Evolutionary conservation across 2,888 invertebrate species (phyloP), one percentile per base, ranked within the genome.

Genomic region (Meta bourneti): DNA sequence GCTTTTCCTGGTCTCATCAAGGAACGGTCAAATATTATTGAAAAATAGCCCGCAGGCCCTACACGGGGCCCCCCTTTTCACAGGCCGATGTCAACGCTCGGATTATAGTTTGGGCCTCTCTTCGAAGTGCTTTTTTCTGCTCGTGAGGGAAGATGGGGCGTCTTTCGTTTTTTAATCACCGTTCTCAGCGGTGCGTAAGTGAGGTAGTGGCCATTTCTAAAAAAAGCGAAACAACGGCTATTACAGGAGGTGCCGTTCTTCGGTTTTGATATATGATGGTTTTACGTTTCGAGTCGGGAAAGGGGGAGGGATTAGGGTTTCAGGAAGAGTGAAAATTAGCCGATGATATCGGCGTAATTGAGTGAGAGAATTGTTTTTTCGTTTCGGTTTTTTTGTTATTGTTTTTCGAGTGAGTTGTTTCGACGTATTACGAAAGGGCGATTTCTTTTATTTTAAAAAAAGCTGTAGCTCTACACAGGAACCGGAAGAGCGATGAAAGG

Each of bases 291-390:
- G 16, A 52, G 11, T 16, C 51, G 0, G 34, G 34, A 34, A 34
- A 4, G 34, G 34, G 34, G 34, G 34, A 13, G 52, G 52, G 52
- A 70, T 49, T 69, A 81, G 69, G 9, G 5, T 34, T 70, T 70
- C n/a, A 13, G 19, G 70, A 48, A 52, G 74, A 84, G 84, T 84
- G 74, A 74, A 75, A 84, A 84, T 84, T 84, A 84, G 84, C 16
- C 75, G 84, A 84, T 84, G 84, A 75, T 84, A 84, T 84, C 84
- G 54, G 54, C 74, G 84, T 84, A 84, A 84, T 84, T 84, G 84
- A 74, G 84, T 75, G 75, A 84, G 52, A 74, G 70, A 84, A 34
- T 51, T 75, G 52, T 54, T 82, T 84, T 83, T 84, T 83, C 74
- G 61, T 61, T 61, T 11, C 61, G 61, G 11, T 11, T 16, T 16